Conservation (phyloP, 2,113 vertebrate genomes). For the Eolophus roseicapilla region DNA sequence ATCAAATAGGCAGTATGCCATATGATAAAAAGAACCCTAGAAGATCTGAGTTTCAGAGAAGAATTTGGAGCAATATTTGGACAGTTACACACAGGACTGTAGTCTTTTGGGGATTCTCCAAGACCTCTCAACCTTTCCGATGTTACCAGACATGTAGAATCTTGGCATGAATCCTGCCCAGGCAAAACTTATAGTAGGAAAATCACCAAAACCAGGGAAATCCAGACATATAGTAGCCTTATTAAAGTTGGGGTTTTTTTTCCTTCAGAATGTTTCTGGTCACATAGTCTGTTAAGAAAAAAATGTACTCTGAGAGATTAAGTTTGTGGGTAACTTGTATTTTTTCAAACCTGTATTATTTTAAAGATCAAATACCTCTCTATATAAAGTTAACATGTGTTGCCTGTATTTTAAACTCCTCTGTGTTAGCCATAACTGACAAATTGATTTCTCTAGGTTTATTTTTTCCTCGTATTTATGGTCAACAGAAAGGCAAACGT, state of each 20-base stretch:
- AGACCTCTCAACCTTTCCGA: background rate
- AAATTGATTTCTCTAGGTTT: background rate
- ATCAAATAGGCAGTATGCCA: background rate
- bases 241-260: background rate
- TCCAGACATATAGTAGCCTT: background rate
- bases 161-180: background rate
- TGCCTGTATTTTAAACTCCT: background rate
- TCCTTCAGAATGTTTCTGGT: background rate
- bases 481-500: background rate
- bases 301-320: background rate
- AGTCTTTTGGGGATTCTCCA: background rate
- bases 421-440: background rate
- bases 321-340: background rate
- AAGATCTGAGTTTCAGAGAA: background rate
- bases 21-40: accelerated
- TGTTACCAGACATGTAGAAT: background rate
- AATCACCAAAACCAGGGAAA: background rate
- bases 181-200: background rate
- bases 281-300: background rate
- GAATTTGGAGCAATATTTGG: background rate
- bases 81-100: background rate
- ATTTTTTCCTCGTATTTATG: background rate
- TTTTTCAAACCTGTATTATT: background rate
- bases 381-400: background rate
- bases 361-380: background rate